phyloP scores from a whole-genome alignment of 2,113 vertebrate species.

The Laterallus jamaicensis region DNA sequence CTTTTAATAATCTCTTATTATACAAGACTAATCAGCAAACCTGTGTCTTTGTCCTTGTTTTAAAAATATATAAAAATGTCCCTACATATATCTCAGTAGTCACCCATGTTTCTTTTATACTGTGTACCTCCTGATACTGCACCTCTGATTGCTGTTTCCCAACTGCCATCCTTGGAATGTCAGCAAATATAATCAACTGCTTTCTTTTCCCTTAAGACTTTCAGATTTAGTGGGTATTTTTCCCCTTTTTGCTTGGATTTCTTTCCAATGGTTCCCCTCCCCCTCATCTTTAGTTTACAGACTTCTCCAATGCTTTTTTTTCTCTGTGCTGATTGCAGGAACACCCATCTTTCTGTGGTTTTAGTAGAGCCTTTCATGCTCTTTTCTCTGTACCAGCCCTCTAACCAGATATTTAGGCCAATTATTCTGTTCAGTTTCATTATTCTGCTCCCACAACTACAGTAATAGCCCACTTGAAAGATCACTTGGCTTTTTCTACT shows the following conservation, averaged over 20 bases:
- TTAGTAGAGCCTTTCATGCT: slow-evolving; percentile 41
- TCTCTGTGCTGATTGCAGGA: slow-evolving; percentile 46
- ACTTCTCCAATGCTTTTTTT: slow-evolving; percentile 40
- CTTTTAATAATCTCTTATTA: not conserved
- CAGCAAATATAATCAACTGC: slow-evolving; percentile 31
- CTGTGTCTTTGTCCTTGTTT: not conserved
- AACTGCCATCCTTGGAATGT: slow-evolving; percentile 13
- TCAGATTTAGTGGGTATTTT: not conserved
- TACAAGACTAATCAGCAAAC: not conserved
- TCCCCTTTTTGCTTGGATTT: slow-evolving; percentile 9
- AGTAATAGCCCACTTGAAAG: slow-evolving; percentile 62
- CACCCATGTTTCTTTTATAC: not conserved
- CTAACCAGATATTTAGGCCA: slow-evolving; percentile 62
- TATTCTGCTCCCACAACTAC: slow-evolving; percentile 60
- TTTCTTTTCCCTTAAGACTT: slow-evolving; percentile 22
- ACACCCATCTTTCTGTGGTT: slow-evolving; percentile 60
- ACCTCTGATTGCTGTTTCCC: not conserved
- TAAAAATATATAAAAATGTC: not conserved
- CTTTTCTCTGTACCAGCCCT: slow-evolving; percentile 50
- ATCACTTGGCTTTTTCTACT: slow-evolving; percentile 52
- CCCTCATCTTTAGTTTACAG: slow-evolving; percentile 34
- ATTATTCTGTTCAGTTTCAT: slow-evolving; percentile 67
- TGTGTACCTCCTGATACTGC: not conserved
- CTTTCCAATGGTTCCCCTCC: not conserved
- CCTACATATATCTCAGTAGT: not conserved